Evolutionary conservation across 2,888 invertebrate species (phyloP).

Genomic region (Agrotis clavis): DNA sequence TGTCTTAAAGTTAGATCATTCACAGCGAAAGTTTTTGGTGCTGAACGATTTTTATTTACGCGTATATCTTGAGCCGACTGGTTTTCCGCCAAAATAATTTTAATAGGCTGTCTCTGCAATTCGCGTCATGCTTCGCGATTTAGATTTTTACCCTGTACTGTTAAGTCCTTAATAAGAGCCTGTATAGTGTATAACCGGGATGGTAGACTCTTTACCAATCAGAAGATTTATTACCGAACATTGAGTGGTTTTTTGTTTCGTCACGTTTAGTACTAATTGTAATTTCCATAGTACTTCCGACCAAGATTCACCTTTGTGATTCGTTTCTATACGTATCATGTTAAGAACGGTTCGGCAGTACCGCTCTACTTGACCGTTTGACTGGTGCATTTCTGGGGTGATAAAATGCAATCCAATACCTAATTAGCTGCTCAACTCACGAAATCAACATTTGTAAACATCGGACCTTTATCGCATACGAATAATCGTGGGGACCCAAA

Average conservation of each 20-base stretch:
- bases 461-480: background rate
- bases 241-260: slow-evolving; percentile 3
- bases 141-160: background rate
- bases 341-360: slow-evolving; percentile 1
- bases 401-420: background rate
- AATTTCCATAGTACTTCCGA: slow-evolving; percentile 1
- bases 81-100: no score
- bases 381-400: slow-evolving; percentile 4
- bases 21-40: no score
- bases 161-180: slow-evolving; percentile 5
- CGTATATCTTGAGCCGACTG: no score
- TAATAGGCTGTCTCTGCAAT: background rate
- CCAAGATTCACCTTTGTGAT: slow-evolving; percentile 3
- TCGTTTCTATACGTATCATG: slow-evolving; percentile 4
- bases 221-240: slow-evolving; percentile 2
- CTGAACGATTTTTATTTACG: no score
- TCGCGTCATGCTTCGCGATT: slow-evolving; percentile 10
- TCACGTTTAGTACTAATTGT: slow-evolving; percentile 3
- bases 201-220: slow-evolving; percentile 6
- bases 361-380: slow-evolving; percentile 1
- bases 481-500: background rate
- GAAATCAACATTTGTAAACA: background rate
- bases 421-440: background rate
- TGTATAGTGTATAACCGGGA: slow-evolving; percentile 1
- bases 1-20: no score